These are phyloP conservation scores for Dinomys branickii DNA, from an alignment of 2,113 vertebrate genomes.

Conservation along the genomic window DNA sequence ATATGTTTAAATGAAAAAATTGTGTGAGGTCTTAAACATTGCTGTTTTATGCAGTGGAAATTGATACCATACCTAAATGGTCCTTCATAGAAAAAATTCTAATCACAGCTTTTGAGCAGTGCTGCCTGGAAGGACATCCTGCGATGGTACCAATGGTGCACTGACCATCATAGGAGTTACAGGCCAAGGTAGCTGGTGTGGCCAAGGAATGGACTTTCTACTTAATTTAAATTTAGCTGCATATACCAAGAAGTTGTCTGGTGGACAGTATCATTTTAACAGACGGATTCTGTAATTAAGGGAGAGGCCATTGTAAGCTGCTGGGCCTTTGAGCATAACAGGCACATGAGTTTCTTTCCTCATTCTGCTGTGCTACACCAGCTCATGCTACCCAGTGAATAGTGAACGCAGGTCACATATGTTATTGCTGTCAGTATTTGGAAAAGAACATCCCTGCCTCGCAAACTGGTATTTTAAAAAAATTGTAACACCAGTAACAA, in stretches of 20 bases:
- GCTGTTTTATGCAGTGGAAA: neutral
- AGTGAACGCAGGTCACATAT: neutral
- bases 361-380: neutral
- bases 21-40: neutral
- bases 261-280: neutral
- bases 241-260: neutral
- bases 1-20: neutral
- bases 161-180: neutral
- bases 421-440: neutral
- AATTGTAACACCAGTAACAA: neutral
- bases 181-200: neutral
- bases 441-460: neutral
- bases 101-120: neutral
- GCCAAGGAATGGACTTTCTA: neutral
- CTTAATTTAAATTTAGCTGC: neutral
- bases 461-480: neutral
- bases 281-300: neutral
- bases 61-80: neutral
- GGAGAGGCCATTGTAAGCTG: neutral
- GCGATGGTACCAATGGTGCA: neutral
- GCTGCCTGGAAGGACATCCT: neutral
- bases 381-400: neutral
- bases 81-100: neutral
- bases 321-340: neutral
- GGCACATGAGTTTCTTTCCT: neutral